A percentile compares a stretch with the other conserved stretches of the same genome.
These are phyloP conservation scores for Danionella dracula DNA, from an alignment of 2,797 vertebrate genomes.

Conservation along the genomic window DNA sequence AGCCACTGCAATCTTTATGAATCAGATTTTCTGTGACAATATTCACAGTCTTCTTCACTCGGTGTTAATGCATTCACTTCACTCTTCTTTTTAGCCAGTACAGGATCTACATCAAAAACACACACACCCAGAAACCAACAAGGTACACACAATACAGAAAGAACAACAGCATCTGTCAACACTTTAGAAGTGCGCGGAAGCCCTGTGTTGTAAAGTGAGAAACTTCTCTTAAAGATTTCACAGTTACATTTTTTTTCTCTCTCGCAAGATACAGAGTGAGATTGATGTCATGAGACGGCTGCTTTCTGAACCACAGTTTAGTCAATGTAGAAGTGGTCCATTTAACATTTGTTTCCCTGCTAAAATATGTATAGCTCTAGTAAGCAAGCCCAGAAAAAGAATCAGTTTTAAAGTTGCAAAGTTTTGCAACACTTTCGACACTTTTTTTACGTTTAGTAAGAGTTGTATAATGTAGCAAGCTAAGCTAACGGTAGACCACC, in stretches of 20 bases:
- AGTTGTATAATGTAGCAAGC: too few species aligned
- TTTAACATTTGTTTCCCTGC: too few species aligned
- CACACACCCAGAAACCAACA: slow-evolving; percentile 9
- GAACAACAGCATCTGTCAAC: slow-evolving; percentile 12
- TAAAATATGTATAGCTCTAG: too few species aligned
- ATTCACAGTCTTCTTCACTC: slow-evolving; percentile 21
- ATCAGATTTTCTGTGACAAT: slow-evolving; percentile 28
- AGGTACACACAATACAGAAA: slow-evolving; percentile 10
- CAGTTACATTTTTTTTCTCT: not conserved
- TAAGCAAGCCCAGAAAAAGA: too few species aligned
- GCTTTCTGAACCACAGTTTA: not conserved
- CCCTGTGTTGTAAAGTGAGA: slow-evolving; percentile 10
- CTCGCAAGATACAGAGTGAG: too few species aligned
- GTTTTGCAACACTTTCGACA: too few species aligned
- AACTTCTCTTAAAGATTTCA: slow-evolving; percentile 14
- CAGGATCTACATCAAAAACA: slow-evolving; percentile 2
- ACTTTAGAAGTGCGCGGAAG: not conserved
- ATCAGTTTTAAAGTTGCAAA: too few species aligned
- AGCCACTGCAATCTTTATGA: slow-evolving; percentile 37
- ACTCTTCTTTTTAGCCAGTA: slow-evolving; percentile 16
- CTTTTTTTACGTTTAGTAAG: too few species aligned
- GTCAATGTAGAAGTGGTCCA: too few species aligned
- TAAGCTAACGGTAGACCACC: too few species aligned
- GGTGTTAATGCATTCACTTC: slow-evolving; percentile 35
- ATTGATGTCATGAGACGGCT: slow-evolving; percentile 13